These are phyloP conservation scores for Salminus brasiliensis DNA, from an alignment of 2,113 vertebrate genomes.

Conservation along the genomic window DNA sequence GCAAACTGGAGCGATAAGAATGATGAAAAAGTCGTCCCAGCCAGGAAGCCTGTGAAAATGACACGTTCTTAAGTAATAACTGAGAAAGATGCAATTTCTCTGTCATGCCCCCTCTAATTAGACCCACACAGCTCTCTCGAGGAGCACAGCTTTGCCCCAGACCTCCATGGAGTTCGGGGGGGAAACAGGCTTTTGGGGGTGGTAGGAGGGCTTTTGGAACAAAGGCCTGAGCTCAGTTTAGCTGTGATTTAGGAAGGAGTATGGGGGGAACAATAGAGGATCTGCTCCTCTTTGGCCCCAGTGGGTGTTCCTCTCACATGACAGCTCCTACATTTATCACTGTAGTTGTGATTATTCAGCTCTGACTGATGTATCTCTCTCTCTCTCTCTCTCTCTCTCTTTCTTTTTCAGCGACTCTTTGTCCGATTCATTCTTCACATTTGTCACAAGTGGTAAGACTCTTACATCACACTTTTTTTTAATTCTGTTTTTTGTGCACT, in stretches of 20 bases:
- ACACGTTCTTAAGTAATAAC: constrained; percentile 25
- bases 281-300: constrained; percentile 25
- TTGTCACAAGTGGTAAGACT: constrained; percentile 82
- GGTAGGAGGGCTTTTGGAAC: constrained; percentile 14
- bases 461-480: neutral
- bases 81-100: constrained; percentile 28
- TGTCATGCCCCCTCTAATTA: constrained; percentile 29
- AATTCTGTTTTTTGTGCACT: neutral
- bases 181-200: neutral
- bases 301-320: constrained; percentile 34
- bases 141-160: constrained; percentile 14
- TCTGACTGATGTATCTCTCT: constrained; percentile 36
- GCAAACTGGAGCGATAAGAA: neutral
- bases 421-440: constrained; percentile 83
- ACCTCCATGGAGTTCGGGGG: constrained; percentile 1
- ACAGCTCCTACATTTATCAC: constrained; percentile 40
- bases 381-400: constrained; percentile 24
- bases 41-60: constrained; percentile 34
- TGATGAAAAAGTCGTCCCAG: constrained; percentile 2
- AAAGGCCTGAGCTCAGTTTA: neutral
- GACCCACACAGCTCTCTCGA: neutral
- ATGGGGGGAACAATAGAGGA: constrained; percentile 17
- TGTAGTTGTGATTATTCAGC: constrained; percentile 33
- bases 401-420: constrained; percentile 82
- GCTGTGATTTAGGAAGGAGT: neutral